Percentiles rank a stretch among this genome's conserved stretches.
phyloP scores from a whole-genome alignment of 2,113 vertebrate species.

The Microcebus jonahi region DNA sequence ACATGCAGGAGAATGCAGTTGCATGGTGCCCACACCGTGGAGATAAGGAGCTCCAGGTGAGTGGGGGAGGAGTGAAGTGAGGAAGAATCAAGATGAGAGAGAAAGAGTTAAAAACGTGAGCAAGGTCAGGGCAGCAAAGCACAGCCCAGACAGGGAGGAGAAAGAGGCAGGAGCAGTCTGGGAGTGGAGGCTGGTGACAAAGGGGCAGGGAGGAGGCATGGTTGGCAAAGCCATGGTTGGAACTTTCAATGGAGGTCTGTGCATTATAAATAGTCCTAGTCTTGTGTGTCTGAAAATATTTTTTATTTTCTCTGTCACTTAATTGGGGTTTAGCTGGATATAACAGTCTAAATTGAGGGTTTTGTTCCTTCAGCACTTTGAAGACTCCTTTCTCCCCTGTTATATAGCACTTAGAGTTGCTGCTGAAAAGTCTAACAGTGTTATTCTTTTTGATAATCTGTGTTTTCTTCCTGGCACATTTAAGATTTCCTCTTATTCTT shows the following conservation, averaged over 20 bases:
- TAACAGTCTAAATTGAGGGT: background rate
- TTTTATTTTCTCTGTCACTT: background rate
- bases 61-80: background rate
- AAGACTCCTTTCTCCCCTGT: background rate
- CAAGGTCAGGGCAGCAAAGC: background rate
- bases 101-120: background rate
- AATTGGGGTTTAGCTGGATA: background rate
- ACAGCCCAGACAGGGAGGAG: background rate
- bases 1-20: background rate
- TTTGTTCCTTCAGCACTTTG: background rate
- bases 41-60: background rate
- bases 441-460: background rate
- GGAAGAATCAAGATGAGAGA: background rate
- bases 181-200: background rate
- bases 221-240: background rate
- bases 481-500: slow-evolving; percentile 34
- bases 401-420: background rate
- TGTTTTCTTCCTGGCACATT: background rate
- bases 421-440: background rate
- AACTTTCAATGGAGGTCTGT: background rate
- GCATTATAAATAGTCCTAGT: background rate
- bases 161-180: background rate
- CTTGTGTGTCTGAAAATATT: slow-evolving; percentile 19
- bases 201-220: background rate
- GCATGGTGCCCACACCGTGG: background rate